A percentile compares a stretch with the other conserved stretches of the same genome.
These are phyloP conservation scores for Pimpla rufipes DNA, from an alignment of 2,888 invertebrate genomes.

Conservation along the genomic window DNA sequence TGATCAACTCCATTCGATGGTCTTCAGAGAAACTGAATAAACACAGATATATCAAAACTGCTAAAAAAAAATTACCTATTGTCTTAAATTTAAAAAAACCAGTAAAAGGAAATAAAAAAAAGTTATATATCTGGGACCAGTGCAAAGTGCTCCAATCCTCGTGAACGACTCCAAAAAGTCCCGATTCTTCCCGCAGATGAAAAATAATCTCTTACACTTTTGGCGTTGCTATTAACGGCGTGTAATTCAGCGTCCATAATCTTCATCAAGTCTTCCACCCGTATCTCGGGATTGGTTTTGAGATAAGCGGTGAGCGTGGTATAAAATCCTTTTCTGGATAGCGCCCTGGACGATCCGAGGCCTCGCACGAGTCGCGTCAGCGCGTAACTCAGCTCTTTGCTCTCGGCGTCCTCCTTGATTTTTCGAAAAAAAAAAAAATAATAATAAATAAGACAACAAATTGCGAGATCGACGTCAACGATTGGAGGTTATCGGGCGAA, in stretches of 20 bases:
- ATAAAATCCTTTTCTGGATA: slow-evolving; percentile 90
- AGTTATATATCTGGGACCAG: no score
- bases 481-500: slow-evolving; percentile 74
- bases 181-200: no score
- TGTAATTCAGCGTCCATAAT: slow-evolving; percentile 89
- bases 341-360: slow-evolving; percentile 89
- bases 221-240: slow-evolving; percentile 87
- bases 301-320: slow-evolving; percentile 89
- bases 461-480: slow-evolving; percentile 31
- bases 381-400: slow-evolving; percentile 89
- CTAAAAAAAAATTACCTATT: no score
- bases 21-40: no score
- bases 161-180: no score
- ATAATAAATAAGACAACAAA: not conserved
- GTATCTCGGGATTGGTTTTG: slow-evolving; percentile 85
- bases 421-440: slow-evolving; percentile 60
- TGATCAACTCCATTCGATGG: no score
- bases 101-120: not conserved
- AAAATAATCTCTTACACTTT: slow-evolving; percentile 89
- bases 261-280: slow-evolving; percentile 87
- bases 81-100: not conserved
- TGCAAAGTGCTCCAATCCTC: no score
- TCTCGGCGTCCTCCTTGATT: slow-evolving; percentile 86
- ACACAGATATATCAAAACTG: no score
- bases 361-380: slow-evolving; percentile 90